Conservation (phyloP, 2,888 invertebrate species). For the Apamea monoglypha region DNA sequence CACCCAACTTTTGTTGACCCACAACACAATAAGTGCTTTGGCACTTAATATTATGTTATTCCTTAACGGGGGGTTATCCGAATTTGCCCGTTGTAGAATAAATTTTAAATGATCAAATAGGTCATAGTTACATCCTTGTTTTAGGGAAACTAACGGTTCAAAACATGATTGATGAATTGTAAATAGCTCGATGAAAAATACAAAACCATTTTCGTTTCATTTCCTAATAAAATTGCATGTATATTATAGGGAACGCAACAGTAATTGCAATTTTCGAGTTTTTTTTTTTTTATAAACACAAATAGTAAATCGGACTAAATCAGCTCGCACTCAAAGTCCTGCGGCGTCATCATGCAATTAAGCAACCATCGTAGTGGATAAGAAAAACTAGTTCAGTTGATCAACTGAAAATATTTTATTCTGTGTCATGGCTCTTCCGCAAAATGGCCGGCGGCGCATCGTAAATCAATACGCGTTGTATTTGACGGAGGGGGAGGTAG, state of each 20-base stretch:
- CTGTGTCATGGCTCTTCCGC: neutral
- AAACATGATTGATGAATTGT: neutral
- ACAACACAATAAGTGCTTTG: too few species aligned
- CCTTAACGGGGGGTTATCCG: neutral
- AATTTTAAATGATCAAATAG: neutral
- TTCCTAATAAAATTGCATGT: neutral
- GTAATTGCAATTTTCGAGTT: too few species aligned
- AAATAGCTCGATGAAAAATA: neutral
- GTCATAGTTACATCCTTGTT: neutral
- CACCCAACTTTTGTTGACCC: neutral
- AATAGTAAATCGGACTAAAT: neutral
- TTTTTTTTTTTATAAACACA: too few species aligned
- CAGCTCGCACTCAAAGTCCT: too few species aligned
- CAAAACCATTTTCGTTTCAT: neutral
- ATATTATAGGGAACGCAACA: neutral
- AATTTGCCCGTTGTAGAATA: neutral
- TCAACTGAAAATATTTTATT: neutral
- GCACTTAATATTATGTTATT: neutral
- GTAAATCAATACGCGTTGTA: neutral
- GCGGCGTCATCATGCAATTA: too few species aligned
- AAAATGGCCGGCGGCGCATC: neutral
- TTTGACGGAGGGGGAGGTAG: neutral
- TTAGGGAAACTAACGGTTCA: neutral
- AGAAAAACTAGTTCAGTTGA: neutral
- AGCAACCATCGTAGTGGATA: neutral